Percentiles rank a stretch among this genome's conserved stretches.
These are phyloP conservation scores for Brachynemurus nebulosus DNA, from an alignment of 2,888 invertebrate genomes.

Conservation along the genomic window DNA sequence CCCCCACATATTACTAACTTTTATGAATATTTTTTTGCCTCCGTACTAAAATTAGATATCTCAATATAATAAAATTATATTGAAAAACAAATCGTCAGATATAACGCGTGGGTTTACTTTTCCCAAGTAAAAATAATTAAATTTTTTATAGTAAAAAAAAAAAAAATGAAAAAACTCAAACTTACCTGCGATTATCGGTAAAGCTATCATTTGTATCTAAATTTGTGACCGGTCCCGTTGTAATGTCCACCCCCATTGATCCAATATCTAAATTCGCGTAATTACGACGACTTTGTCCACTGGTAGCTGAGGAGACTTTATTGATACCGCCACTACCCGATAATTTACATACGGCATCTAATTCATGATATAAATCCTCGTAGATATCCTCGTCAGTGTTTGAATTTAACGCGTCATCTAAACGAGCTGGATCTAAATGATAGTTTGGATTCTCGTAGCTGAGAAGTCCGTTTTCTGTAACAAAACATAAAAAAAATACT, in stretches of 20 bases:
- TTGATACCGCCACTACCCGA: slow-evolving; percentile 34
- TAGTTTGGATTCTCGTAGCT: slow-evolving; percentile 90
- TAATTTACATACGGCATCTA: slow-evolving; percentile 41
- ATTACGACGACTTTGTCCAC: slow-evolving; percentile 43
- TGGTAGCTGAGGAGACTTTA: slow-evolving; percentile 36
- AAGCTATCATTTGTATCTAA: slow-evolving; percentile 28
- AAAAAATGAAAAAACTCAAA: too few relatives aligned
- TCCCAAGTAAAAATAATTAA: too few relatives aligned
- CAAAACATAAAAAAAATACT: slow-evolving; percentile 20
- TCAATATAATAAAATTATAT: too few relatives aligned
- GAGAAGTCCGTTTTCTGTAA: slow-evolving; percentile 75
- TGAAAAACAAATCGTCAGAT: too few relatives aligned
- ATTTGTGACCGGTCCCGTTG: slow-evolving; percentile 40
- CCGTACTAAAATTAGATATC: too few relatives aligned
- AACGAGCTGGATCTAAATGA: slow-evolving; percentile 60
- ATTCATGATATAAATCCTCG: slow-evolving; percentile 56
- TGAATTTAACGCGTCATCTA: slow-evolving; percentile 62
- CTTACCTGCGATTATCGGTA: slow-evolving; percentile 39
- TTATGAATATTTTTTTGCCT: too few relatives aligned
- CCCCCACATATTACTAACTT: too few relatives aligned
- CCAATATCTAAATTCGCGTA: slow-evolving; percentile 53
- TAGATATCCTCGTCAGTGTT: slow-evolving; percentile 47
- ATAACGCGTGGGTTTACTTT: too few relatives aligned
- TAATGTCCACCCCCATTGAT: slow-evolving; percentile 57
- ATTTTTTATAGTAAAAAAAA: too few relatives aligned